Evolutionary conservation across 2,888 invertebrate species (phyloP).

Genomic region (Aphodius sticticus): DNA sequence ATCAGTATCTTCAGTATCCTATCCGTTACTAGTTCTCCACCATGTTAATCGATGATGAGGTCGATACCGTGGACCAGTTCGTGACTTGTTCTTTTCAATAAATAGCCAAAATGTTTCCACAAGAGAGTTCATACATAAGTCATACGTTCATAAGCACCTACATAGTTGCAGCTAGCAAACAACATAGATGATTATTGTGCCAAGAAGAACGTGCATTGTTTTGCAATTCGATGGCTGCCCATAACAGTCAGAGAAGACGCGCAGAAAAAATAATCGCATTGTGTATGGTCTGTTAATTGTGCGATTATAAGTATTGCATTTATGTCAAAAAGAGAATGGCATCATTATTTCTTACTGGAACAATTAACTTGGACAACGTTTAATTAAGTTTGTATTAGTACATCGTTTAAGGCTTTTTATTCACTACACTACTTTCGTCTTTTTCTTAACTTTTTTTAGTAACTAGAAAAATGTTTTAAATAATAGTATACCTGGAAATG

Average conservation of each 20-base stretch:
- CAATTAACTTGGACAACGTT: background rate
- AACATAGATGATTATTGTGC: background rate
- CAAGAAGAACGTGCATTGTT: background rate
- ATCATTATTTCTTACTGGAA: background rate
- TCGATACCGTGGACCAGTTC: too few relatives aligned
- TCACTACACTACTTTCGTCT: too few relatives aligned
- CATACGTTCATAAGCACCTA: too few relatives aligned
- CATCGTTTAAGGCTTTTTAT: background rate
- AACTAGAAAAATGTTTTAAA: too few relatives aligned
- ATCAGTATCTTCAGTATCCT: too few relatives aligned
- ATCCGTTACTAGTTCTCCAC: too few relatives aligned
- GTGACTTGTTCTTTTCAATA: too few relatives aligned
- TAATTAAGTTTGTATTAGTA: background rate
- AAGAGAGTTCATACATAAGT: too few relatives aligned
- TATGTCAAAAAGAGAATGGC: background rate
- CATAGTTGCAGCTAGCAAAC: background rate
- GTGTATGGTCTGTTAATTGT: background rate
- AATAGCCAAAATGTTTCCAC: too few relatives aligned
- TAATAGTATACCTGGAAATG: too few relatives aligned
- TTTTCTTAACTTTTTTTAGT: too few relatives aligned
- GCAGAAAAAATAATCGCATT: background rate
- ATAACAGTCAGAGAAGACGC: background rate
- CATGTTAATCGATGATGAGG: too few relatives aligned
- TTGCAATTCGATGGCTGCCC: background rate
- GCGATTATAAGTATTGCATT: background rate